Conservation (phyloP, 2,113 vertebrate genomes). For the Neogobius melanostomus region DNA sequence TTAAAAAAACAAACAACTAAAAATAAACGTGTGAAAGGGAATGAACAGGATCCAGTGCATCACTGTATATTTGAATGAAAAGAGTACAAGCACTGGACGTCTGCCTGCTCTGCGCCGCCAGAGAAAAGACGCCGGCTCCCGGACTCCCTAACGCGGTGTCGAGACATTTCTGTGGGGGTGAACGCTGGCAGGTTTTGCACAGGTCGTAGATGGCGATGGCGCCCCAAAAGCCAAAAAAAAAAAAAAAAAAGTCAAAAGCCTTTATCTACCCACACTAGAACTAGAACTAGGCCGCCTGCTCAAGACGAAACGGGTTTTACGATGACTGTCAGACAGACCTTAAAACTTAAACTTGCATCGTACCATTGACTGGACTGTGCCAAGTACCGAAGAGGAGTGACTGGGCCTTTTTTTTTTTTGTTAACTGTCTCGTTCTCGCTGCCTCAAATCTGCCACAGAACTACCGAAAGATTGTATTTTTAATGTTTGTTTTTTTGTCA, state of each 20-base stretch:
- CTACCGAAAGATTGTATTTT: constrained; percentile 64
- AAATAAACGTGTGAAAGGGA: constrained; percentile 51
- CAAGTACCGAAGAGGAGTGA: constrained; percentile 8
- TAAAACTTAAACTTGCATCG: constrained; percentile 17
- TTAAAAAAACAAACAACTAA: neutral
- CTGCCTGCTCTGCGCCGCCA: constrained; percentile 16
- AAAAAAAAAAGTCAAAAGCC: constrained; percentile 39
- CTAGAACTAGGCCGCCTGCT: neutral
- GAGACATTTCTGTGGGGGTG: constrained; percentile 48
- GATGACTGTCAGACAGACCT: constrained; percentile 18
- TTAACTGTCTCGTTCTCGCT: constrained; percentile 34
- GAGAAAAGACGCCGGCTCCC: neutral
- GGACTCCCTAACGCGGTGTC: constrained; percentile 26
- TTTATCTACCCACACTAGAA: constrained; percentile 25
- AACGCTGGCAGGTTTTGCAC: constrained; percentile 64
- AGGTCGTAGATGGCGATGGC: constrained; percentile 36
- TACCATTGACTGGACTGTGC: constrained; percentile 19
- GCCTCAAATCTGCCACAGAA: constrained; percentile 60
- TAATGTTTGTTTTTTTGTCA: constrained; percentile 59
- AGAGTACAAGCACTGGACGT: constrained; percentile 13
- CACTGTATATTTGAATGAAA: constrained; percentile 10
- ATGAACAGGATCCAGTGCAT: constrained; percentile 33
- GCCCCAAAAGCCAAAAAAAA: constrained; percentile 45
- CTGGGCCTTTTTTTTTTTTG: constrained; percentile 13
- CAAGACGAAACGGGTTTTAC: neutral